These are phyloP conservation scores for Eristalis intricaria DNA, from an alignment of 2,888 invertebrate species.

Conservation along the genomic window DNA sequence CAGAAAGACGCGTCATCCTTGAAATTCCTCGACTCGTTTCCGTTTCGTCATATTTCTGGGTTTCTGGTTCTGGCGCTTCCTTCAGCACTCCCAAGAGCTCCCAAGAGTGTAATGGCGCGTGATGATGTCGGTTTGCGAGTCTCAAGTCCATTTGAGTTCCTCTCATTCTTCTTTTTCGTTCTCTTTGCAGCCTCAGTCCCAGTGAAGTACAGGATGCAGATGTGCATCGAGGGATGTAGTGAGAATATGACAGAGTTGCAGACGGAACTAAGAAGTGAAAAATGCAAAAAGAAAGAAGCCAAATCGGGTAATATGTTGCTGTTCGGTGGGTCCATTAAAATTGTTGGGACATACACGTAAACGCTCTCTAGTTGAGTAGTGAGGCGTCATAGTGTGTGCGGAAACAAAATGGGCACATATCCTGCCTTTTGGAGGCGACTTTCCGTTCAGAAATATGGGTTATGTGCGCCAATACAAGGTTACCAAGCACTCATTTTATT, in stretches of 20 bases:
- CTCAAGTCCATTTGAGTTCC: conserved; percentile 10
- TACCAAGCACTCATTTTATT: background rate
- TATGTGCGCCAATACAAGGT: background rate
- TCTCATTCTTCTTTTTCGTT: conserved; percentile 32
- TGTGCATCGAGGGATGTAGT: conserved; percentile 22
- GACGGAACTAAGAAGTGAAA: conserved; percentile 42
- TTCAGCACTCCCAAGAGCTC: conserved; percentile 24
- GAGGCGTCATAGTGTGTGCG: background rate
- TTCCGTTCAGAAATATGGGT: background rate
- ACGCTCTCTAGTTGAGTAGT: background rate
- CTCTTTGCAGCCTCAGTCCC: background rate
- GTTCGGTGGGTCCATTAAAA: conserved; percentile 45
- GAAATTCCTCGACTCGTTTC: conserved; percentile 59
- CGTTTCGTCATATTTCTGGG: conserved; percentile 64
- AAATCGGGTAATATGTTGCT: conserved; percentile 35
- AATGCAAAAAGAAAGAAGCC: conserved; percentile 36
- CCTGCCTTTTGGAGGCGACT: background rate
- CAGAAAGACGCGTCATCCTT: conserved; percentile 57
- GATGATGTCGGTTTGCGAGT: conserved; percentile 51
- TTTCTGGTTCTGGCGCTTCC: conserved; percentile 52
- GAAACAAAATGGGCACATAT: conserved; percentile 1
- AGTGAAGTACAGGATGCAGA: conserved; percentile 49
- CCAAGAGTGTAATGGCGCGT: conserved; percentile 67
- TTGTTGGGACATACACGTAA: background rate
- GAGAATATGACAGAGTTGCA: conserved; percentile 40